phyloP scores from a whole-genome alignment of 2,797 vertebrate species.

The Calcarius lapponicus region DNA sequence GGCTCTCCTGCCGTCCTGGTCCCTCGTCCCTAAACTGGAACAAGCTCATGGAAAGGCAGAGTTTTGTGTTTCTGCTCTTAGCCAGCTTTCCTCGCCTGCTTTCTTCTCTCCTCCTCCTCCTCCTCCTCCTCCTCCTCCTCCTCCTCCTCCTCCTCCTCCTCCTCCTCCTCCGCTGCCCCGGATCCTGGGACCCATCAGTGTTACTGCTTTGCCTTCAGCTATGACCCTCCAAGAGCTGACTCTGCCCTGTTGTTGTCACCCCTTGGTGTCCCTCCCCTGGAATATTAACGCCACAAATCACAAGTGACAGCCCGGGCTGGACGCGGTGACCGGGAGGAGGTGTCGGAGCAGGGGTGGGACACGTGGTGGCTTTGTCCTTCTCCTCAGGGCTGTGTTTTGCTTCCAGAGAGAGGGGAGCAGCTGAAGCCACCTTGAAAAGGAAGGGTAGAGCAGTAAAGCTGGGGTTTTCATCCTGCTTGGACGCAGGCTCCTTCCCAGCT shows the following conservation, averaged over 20 bases:
- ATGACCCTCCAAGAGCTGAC: not conserved
- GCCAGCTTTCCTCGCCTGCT: not conserved
- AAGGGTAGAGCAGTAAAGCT: not conserved
- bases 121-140: not conserved
- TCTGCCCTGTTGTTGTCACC: not conserved
- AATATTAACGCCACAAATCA: constrained; percentile 71
- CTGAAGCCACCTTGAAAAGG: not conserved
- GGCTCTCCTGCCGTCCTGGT: not conserved
- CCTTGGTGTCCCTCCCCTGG: not conserved
- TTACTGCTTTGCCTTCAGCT: not conserved
- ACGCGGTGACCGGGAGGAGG: not conserved
- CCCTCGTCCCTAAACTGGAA: not conserved
- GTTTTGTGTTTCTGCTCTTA: not conserved
- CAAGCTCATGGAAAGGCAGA: not conserved
- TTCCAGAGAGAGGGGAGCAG: not conserved
- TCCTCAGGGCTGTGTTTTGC: not conserved
- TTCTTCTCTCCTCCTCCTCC: not conserved
- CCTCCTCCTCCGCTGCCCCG: not conserved
- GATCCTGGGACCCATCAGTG: constrained; percentile 36
- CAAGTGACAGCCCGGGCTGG: not conserved
- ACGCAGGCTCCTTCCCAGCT: not conserved
- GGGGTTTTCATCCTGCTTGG: accelerated
- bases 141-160: not conserved
- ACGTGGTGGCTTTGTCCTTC: not conserved
- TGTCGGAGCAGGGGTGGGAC: not conserved